Conservation (phyloP, 1,140 invertebrate species). For the Pogonognathellus flavescens region DNA sequence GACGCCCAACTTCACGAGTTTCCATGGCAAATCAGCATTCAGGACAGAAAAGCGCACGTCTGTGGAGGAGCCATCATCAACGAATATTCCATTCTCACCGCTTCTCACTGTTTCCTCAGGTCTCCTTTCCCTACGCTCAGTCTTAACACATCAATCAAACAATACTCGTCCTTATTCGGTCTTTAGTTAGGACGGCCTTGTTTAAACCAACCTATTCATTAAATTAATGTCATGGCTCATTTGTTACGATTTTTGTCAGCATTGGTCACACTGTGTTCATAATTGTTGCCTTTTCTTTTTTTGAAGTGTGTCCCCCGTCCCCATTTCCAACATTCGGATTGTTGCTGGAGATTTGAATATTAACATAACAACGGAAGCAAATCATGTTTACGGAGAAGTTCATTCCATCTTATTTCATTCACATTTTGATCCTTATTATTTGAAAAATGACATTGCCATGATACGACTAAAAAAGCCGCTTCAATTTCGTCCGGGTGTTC, state of each 20-base stretch:
- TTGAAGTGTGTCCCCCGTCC: slow-evolving; percentile 59
- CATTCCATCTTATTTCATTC: slow-evolving; percentile 69
- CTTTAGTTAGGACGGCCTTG: too few relatives aligned
- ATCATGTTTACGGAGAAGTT: slow-evolving; percentile 67
- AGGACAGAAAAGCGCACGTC: slow-evolving; percentile 71
- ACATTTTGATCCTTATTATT: slow-evolving; percentile 70
- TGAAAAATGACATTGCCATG: slow-evolving; percentile 73
- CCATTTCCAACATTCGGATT: slow-evolving; percentile 48
- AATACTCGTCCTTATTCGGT: too few relatives aligned
- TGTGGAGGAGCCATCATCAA: slow-evolving; percentile 76
- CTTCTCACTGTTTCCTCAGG: slow-evolving; percentile 75
- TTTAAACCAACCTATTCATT: too few relatives aligned
- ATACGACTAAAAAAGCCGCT: slow-evolving; percentile 70
- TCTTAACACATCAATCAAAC: too few relatives aligned
- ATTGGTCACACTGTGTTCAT: too few relatives aligned
- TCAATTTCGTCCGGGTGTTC: slow-evolving; percentile 69
- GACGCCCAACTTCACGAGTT: slow-evolving; percentile 69
- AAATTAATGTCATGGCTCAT: too few relatives aligned
- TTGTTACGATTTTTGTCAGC: too few relatives aligned
- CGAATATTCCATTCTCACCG: slow-evolving; percentile 74
- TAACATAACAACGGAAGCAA: slow-evolving; percentile 68
- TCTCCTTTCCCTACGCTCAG: too few relatives aligned
- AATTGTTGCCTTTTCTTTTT: slow-evolving; percentile 1
- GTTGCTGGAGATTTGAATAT: slow-evolving; percentile 69
- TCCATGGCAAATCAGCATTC: slow-evolving; percentile 71